These are phyloP conservation scores for Plebejus melissa DNA, from an alignment of 2,888 invertebrate species.

Conservation along the genomic window DNA sequence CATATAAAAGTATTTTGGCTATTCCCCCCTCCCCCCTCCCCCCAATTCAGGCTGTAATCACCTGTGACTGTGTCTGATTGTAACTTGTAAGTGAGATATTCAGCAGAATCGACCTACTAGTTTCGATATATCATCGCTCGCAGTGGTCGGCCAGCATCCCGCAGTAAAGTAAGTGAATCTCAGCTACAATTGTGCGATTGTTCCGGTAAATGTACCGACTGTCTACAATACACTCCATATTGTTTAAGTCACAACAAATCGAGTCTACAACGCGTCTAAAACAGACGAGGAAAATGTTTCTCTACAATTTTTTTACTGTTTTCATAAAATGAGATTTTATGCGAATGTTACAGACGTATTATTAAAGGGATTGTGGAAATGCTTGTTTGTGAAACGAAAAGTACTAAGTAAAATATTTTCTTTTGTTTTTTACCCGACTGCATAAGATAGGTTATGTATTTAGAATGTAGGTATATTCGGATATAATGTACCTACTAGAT, in stretches of 20 bases:
- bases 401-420: background rate
- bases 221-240: conserved; percentile 27
- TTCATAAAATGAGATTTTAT: conserved; percentile 14
- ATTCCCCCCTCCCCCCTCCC: too few species aligned
- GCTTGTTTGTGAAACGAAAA: background rate
- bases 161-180: conserved; percentile 24
- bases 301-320: conserved; percentile 2
- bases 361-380: background rate
- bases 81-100: too few species aligned
- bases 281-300: conserved; percentile 3
- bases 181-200: conserved; percentile 29
- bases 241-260: conserved; percentile 21
- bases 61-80: too few species aligned
- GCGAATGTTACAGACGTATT: conserved; percentile 3
- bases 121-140: background rate
- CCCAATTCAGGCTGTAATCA: too few species aligned
- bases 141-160: background rate
- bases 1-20: too few species aligned
- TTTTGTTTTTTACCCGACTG: background rate
- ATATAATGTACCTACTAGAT: too few species aligned
- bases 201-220: conserved; percentile 31
- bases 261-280: conserved; percentile 8
- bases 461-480: too few species aligned
- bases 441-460: too few species aligned
- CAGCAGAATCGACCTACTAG: background rate